phyloP scores from a whole-genome alignment of 2,888 invertebrate species.

The Hermaeophaga mercurialis region DNA sequence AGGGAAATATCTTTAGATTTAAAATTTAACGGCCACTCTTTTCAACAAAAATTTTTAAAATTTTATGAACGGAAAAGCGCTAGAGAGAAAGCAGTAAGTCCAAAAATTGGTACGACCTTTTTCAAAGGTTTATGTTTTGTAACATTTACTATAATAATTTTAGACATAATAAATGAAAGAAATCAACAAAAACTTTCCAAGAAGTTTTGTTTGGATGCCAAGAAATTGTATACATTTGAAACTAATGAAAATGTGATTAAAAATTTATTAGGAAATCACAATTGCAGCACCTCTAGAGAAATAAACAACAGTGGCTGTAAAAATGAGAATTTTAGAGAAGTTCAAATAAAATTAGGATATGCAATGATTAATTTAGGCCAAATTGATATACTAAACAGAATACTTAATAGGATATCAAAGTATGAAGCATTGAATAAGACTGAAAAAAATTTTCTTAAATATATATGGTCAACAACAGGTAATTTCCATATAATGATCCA shows the following conservation, averaged over 20 bases:
- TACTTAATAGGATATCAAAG: constrained; percentile 27
- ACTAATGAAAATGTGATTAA: constrained; percentile 31
- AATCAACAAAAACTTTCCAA: constrained; percentile 29
- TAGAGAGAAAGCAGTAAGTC: constrained; percentile 3
- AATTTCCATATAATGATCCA: constrained; percentile 1
- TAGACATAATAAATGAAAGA: constrained; percentile 32
- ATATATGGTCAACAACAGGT: constrained; percentile 32
- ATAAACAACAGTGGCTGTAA: background rate
- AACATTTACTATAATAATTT: constrained; percentile 1
- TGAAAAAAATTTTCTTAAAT: constrained; percentile 35
- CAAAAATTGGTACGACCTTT: background rate
- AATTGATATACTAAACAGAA: constrained; percentile 26
- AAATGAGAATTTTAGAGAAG: constrained; percentile 28
- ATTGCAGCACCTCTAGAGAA: background rate
- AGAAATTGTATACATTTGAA: constrained; percentile 31
- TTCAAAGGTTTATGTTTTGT: background rate
- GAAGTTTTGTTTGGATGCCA: constrained; percentile 27
- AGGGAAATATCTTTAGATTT: constrained; percentile 23
- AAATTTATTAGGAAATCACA: constrained; percentile 21
- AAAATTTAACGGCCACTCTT: constrained; percentile 1
- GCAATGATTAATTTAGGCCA: constrained; percentile 28
- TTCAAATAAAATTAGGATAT: constrained; percentile 36
- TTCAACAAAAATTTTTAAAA: constrained; percentile 17
- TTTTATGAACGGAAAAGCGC: constrained; percentile 1
- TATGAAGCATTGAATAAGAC: constrained; percentile 25